phyloP scores from a whole-genome alignment of 2,113 vertebrate species.

The Oenanthe oenanthe region DNA sequence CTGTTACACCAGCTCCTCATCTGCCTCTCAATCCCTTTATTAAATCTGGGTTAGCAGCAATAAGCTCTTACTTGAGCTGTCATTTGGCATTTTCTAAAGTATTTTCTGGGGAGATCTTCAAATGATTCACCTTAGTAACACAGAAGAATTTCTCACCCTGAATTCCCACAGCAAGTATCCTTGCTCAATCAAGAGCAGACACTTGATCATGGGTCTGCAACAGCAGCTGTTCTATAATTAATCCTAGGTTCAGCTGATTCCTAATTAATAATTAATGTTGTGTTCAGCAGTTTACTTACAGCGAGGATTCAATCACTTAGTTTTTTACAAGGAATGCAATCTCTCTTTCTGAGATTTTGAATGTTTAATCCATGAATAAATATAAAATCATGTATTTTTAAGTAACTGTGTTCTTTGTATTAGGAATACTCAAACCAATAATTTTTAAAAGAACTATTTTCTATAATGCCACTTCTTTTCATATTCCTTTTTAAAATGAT shows the following conservation, averaged over 20 bases:
- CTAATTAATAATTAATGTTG: constrained; percentile 43
- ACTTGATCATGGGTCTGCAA: background rate
- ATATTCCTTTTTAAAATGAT: background rate
- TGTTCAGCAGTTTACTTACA: constrained; percentile 14
- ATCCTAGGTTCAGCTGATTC: background rate
- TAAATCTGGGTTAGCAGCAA: background rate
- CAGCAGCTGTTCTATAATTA: constrained; percentile 34
- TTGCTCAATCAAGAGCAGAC: background rate
- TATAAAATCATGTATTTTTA: background rate
- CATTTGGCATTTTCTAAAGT: background rate
- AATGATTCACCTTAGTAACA: background rate
- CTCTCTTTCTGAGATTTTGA: background rate
- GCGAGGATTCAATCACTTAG: background rate
- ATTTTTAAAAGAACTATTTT: background rate
- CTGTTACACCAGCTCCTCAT: background rate
- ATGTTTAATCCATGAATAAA: background rate
- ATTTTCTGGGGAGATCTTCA: background rate
- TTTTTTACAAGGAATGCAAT: background rate
- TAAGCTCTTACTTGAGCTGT: background rate
- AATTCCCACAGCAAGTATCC: background rate
- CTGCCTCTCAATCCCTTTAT: background rate
- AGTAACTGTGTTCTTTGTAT: background rate
- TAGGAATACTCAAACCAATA: background rate
- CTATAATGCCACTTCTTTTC: background rate
- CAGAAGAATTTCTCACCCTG: background rate